Percentiles rank a stretch among this genome's conserved stretches.
Evolutionary conservation across 2,888 invertebrate genomes (phyloP).

Genomic region (Rosalia funebris): DNA sequence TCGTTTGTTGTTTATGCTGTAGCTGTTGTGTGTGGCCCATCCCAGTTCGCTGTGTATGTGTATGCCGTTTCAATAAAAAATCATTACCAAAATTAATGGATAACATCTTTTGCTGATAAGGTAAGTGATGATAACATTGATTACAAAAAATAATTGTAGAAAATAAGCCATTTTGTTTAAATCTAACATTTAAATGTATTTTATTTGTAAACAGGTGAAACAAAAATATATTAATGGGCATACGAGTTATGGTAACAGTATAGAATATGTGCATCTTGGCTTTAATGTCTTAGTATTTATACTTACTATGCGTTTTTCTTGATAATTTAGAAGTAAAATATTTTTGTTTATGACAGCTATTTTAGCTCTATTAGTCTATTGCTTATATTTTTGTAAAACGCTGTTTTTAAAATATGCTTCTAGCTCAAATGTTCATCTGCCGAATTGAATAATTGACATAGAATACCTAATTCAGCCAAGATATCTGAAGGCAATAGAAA

Average conservation of each 20-base stretch:
- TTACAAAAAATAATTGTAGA: not conserved
- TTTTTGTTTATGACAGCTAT: too few species aligned
- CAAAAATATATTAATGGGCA: too few species aligned
- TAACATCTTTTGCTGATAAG: slow-evolving; percentile 61
- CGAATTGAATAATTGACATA: not conserved
- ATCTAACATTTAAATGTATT: not conserved
- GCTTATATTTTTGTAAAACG: too few species aligned
- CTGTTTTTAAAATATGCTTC: not conserved
- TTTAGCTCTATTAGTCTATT: not conserved
- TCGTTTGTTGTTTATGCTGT: slow-evolving; percentile 63
- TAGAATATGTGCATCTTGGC: too few species aligned
- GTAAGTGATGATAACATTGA: slow-evolving; percentile 48
- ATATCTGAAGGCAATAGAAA: too few species aligned
- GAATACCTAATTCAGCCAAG: not conserved
- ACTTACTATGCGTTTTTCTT: too few species aligned
- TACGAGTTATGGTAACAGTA: too few species aligned
- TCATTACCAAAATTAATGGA: slow-evolving; percentile 59
- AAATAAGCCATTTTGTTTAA: not conserved
- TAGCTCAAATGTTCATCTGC: not conserved
- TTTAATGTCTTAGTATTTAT: too few species aligned
- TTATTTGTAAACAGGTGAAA: too few species aligned
- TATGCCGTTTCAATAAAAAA: slow-evolving; percentile 62
- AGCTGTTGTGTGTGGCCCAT: slow-evolving; percentile 65
- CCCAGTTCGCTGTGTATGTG: slow-evolving; percentile 66
- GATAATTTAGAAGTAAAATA: too few species aligned